These are phyloP conservation scores for Actinostola sp. DNA, from an alignment of 92 coral and sea anemone species.

Conservation along the genomic window DNA sequence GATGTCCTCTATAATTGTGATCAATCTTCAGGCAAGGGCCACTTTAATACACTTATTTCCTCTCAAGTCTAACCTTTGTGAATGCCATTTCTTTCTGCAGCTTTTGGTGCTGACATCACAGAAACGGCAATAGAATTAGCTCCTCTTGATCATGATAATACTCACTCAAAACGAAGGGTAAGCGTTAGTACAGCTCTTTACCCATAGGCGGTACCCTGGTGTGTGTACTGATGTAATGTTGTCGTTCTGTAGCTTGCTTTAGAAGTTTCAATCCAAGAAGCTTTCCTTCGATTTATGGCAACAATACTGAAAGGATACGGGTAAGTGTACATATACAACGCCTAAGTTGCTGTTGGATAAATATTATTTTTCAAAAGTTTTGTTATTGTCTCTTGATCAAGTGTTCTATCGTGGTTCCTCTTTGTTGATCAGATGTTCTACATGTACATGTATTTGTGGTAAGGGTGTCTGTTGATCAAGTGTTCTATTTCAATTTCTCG, in stretches of 20 bases:
- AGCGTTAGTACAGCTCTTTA: no score
- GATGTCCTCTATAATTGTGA: no score
- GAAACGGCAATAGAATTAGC: slow-evolving; percentile 95
- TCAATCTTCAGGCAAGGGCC: no score
- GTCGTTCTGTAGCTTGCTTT: slow-evolving; percentile 64
- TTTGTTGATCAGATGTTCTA: not conserved
- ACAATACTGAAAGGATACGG: slow-evolving; percentile 86
- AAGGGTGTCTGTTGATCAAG: not conserved
- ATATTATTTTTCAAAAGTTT: no score
- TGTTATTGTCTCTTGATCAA: slow-evolving; percentile 7
- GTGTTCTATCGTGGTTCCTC: slow-evolving; percentile 9
- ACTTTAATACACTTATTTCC: no score
- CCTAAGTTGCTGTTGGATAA: no score
- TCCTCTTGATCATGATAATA: slow-evolving; percentile 90
- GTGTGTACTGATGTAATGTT: not conserved
- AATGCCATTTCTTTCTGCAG: slow-evolving; percentile 22
- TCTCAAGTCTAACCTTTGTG: no score
- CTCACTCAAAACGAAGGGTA: slow-evolving; percentile 88
- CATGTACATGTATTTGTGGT: not conserved
- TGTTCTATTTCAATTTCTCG: no score
- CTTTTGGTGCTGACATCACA: slow-evolving; percentile 65
- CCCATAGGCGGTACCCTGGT: no score
- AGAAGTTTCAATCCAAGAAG: slow-evolving; percentile 95
- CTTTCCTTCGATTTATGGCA: slow-evolving; percentile 83
- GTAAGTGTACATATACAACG: slow-evolving; percentile 38